phyloP scores from a whole-genome alignment of 1,140 invertebrate species.

The Lineus longissimus region DNA sequence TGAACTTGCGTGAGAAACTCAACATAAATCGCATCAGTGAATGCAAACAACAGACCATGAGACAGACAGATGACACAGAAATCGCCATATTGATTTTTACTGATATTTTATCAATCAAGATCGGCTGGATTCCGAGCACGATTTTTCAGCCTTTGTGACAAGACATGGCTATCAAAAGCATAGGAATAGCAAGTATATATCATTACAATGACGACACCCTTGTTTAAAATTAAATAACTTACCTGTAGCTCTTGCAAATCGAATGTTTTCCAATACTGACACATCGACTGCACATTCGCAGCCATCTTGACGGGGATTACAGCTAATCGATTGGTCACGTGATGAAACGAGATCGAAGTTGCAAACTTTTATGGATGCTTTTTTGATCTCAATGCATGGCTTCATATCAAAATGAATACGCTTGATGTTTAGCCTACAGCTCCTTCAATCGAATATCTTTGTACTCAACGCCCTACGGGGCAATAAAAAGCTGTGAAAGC shows the following conservation, averaged over 20 bases:
- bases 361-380: too few species aligned
- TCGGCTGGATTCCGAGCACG: background rate
- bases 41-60: constrained; percentile 2
- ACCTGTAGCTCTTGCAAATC: constrained; percentile 57
- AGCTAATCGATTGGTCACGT: constrained; percentile 55
- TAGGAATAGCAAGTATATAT: too few species aligned
- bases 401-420: too few species aligned
- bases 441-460: too few species aligned
- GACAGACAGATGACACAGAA: constrained; percentile 24
- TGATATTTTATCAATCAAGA: constrained; percentile 38
- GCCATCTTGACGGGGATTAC: constrained; percentile 55
- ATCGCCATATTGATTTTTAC: constrained; percentile 44
- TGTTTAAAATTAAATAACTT: constrained; percentile 19
- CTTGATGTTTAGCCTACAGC: too few species aligned
- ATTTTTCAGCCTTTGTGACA: constrained; percentile 2
- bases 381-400: too few species aligned
- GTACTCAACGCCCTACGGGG: too few species aligned
- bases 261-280: constrained; percentile 57
- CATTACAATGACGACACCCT: too few species aligned
- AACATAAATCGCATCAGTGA: too few species aligned
- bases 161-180: too few species aligned
- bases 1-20: too few species aligned
- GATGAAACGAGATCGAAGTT: constrained; percentile 37
- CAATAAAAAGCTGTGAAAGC: too few species aligned
- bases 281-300: constrained; percentile 56